phyloP scores from a whole-genome alignment of 1,140 invertebrate genomes.

The Camponotus floridanus region DNA sequence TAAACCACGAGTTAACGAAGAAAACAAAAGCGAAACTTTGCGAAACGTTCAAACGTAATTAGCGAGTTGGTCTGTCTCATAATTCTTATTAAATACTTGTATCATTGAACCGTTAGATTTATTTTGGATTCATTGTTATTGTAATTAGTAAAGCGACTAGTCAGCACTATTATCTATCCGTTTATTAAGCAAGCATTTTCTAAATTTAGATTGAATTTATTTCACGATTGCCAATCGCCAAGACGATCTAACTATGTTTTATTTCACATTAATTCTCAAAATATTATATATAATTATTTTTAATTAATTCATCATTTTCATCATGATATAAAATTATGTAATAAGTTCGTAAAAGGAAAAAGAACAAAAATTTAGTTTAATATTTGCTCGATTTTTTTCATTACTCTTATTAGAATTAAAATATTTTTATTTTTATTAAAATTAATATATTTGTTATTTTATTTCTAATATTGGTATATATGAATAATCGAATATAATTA shows the following conservation, averaged over 20 bases:
- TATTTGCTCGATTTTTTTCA: background rate
- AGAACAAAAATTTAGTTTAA: background rate
- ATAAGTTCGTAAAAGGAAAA: too few species aligned
- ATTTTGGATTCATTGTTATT: slow-evolving; percentile 18
- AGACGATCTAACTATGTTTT: background rate
- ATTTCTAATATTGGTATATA: background rate
- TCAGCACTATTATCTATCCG: background rate
- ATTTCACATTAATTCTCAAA: background rate
- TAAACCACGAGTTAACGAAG: slow-evolving; percentile 44
- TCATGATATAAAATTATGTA: background rate
- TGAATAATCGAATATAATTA: too few species aligned
- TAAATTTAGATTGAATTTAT: slow-evolving; percentile 20
- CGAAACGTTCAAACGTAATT: slow-evolving; percentile 30
- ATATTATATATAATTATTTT: background rate
- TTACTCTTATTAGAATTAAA: background rate
- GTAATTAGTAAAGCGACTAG: slow-evolving; percentile 18
- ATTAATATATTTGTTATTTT: background rate
- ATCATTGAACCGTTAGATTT: background rate
- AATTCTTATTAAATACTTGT: slow-evolving; percentile 20
- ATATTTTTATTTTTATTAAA: background rate
- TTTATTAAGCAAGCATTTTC: background rate
- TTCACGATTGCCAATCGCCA: background rate
- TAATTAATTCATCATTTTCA: too few species aligned
- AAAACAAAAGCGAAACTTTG: slow-evolving; percentile 48
- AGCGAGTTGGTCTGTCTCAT: background rate